These are phyloP conservation scores for Labroides dimidiatus DNA, from an alignment of 2,797 vertebrate genomes.

Conservation along the genomic window DNA sequence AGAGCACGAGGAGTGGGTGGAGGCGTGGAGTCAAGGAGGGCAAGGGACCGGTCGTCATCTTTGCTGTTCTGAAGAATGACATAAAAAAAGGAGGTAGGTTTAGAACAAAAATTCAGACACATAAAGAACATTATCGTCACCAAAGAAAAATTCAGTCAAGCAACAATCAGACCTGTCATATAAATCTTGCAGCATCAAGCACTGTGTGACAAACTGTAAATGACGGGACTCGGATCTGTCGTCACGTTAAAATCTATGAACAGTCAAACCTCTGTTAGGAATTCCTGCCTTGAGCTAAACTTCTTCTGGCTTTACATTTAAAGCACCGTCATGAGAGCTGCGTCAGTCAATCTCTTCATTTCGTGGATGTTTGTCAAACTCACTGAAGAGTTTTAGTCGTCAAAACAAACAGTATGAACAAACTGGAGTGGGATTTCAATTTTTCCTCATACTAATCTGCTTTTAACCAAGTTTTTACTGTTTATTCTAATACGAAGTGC, in stretches of 20 bases:
- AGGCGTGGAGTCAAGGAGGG: conserved; percentile 89
- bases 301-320: not conserved
- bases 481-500: too few relatives aligned
- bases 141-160: too few relatives aligned
- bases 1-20: conserved; percentile 90
- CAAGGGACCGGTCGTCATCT: conserved; percentile 89
- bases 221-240: not conserved
- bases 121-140: not conserved
- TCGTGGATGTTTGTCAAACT: too few relatives aligned
- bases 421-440: too few relatives aligned
- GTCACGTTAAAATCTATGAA: not conserved
- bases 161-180: not conserved
- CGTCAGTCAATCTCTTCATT: too few relatives aligned
- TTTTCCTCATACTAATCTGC: too few relatives aligned
- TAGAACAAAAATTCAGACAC: not conserved
- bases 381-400: too few relatives aligned
- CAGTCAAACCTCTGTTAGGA: not conserved
- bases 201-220: not conserved
- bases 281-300: not conserved
- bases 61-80: conserved; percentile 84
- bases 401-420: too few relatives aligned
- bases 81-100: not conserved
- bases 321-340: not conserved
- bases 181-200: not conserved
- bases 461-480: too few relatives aligned